Percentiles rank a stretch among this genome's conserved stretches.
phyloP scores from a whole-genome alignment of 2,888 invertebrate species.

The Mechanitis mazaeus region DNA sequence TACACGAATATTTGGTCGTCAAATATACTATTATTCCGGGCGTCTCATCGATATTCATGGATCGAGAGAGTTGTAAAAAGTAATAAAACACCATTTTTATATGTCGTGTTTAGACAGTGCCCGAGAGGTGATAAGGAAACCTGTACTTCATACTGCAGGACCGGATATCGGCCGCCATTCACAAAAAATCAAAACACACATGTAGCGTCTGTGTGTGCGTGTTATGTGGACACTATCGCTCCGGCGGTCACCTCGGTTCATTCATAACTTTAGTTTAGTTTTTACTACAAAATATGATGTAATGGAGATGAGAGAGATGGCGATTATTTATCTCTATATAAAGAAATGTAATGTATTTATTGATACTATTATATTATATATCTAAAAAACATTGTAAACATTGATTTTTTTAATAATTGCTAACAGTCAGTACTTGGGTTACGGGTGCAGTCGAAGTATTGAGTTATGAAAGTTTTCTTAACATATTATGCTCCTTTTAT shows the following conservation, averaged over 20 bases:
- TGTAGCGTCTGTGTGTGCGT: constrained; percentile 31
- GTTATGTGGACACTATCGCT: constrained; percentile 44
- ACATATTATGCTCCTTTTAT: no score
- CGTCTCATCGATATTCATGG: constrained; percentile 66
- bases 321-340: constrained; percentile 8
- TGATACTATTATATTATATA: no score
- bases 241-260: constrained; percentile 52
- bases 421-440: no score
- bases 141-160: constrained; percentile 64
- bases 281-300: constrained; percentile 32
- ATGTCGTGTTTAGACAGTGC: constrained; percentile 72
- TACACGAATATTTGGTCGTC: constrained; percentile 53
- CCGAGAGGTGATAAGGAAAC: constrained; percentile 73
- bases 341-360: background rate
- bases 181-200: constrained; percentile 64
- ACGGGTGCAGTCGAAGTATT: no score
- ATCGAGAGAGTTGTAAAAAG: constrained; percentile 62
- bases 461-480: no score
- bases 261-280: constrained; percentile 62
- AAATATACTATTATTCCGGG: constrained; percentile 54
- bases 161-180: constrained; percentile 75
- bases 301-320: background rate
- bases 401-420: no score
- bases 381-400: no score
- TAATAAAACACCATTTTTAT: constrained; percentile 75